Base-by-base conservation (phyloP, 30 jellyfish, hydroid and myxozoan genomes). In the Mastigias papua region DNA sequence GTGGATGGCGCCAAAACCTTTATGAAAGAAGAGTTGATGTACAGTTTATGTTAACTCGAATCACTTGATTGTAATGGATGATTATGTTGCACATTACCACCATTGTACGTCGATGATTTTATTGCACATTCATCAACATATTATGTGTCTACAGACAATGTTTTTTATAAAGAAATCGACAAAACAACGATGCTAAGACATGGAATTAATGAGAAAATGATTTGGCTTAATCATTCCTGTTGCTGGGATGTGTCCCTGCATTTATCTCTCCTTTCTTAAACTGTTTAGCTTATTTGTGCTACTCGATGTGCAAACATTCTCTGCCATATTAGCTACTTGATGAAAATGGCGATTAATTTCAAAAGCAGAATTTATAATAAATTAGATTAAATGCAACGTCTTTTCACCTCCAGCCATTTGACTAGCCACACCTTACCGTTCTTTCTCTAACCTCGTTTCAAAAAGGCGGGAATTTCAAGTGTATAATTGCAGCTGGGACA, bases 211-310 rank as follows among this genome's bases (percentile, higher is more conserved):
- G 42, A 63, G 46, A 15, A 13, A 1, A 27, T 63, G 42, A 63
- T 63, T 10, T 63, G 46, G 15, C 42, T 63, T 63, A 17, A 63
- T 22, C 74, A 63, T 27, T 61, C 46, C 61, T 30, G 88, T 77
- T 77, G 88, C 88, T 77, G 34, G 58, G 88, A 54, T 26, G 88
- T 57, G 77, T 77, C 17, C 88, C 83, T 72, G 83, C 83, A 72
- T 4, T 34, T 30, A n/a, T 10, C 21, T n/a, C 15, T 27, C 15
- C 37, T 1, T 22, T 63, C 42, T 63, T 42, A 63, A 63, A 15
- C 8, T 26, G 23, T 63, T 63, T 63, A 63, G 42, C 42, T 15
- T 63, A 63, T 63, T 63, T 63, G 23, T 42, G 42, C 23, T 1
- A 63, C 42, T 22, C 2, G 74, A 63, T 26, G 26, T n/a, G 42